Percentiles rank a stretch among this genome's conserved stretches.
phyloP scores from a whole-genome alignment of 2,888 invertebrate species.

The Pheosia gnoma region DNA sequence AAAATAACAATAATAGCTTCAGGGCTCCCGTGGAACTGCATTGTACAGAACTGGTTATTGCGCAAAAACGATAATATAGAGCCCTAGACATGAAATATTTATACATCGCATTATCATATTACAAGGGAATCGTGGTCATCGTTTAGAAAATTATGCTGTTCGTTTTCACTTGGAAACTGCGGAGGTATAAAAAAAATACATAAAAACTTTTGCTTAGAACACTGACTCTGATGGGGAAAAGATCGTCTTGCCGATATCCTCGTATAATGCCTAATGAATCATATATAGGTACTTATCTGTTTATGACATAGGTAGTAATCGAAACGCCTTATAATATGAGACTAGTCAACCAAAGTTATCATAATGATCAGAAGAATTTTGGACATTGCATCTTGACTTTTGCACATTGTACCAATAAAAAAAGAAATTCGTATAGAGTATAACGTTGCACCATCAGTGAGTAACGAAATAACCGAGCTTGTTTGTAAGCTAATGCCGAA shows the following conservation, averaged over 20 bases:
- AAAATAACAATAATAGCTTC: slow-evolving; percentile 61
- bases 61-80: slow-evolving; percentile 76
- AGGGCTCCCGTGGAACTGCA: slow-evolving; percentile 60
- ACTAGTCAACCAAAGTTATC: too few relatives aligned
- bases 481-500: slow-evolving; percentile 32
- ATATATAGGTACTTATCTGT: too few relatives aligned
- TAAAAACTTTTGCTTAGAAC: slow-evolving; percentile 33
- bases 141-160: slow-evolving; percentile 80
- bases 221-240: slow-evolving; percentile 38
- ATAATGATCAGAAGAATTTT: too few relatives aligned
- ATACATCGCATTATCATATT: slow-evolving; percentile 82
- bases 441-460: too few relatives aligned
- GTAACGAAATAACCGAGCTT: slow-evolving; percentile 6
- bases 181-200: slow-evolving; percentile 50
- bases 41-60: slow-evolving; percentile 70
- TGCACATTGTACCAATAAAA: too few relatives aligned
- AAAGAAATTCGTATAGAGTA: too few relatives aligned
- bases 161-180: slow-evolving; percentile 75
- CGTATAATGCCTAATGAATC: too few relatives aligned
- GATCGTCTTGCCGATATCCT: slow-evolving; percentile 45
- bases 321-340: too few relatives aligned
- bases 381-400: too few relatives aligned
- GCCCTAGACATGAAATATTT: slow-evolving; percentile 78
- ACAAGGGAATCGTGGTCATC: slow-evolving; percentile 80
- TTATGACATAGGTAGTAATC: too few relatives aligned